Conservation (phyloP, 2,888 invertebrate species). For the Scaptomyza caliginosa region DNA sequence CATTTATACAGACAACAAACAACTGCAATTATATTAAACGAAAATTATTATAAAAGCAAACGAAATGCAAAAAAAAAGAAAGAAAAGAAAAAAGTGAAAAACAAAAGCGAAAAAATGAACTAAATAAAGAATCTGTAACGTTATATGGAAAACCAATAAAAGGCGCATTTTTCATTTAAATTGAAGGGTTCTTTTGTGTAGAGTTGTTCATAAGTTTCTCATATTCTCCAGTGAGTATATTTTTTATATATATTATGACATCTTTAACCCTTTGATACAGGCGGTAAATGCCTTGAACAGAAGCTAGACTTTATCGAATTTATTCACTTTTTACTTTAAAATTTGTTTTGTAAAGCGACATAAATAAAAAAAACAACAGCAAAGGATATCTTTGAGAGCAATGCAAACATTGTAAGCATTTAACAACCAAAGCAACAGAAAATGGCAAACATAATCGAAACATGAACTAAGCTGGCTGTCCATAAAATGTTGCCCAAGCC, state of each 20-base stretch:
- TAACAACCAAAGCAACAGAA: constrained; percentile 28
- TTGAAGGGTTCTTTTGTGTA: background rate
- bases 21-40: constrained; percentile 75
- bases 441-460: constrained; percentile 15
- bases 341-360: constrained; percentile 10
- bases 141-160: constrained; percentile 80
- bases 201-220: background rate
- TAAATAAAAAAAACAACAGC: constrained; percentile 3
- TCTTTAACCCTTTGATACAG: background rate
- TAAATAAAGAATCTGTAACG: constrained; percentile 83
- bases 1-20: constrained; percentile 55
- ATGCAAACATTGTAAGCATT: constrained; percentile 16
- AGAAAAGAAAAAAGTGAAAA: constrained; percentile 52
- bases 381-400: background rate
- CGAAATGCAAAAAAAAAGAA: constrained; percentile 59
- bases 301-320: constrained; percentile 15
- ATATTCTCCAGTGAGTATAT: too few species aligned
- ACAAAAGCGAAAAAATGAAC: constrained; percentile 58
- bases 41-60: constrained; percentile 68
- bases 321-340: constrained; percentile 13
- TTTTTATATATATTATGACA: background rate
- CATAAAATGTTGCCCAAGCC: constrained; percentile 38
- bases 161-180: constrained; percentile 25
- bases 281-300: background rate
- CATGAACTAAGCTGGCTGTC: constrained; percentile 25